phyloP scores from a whole-genome alignment of 2,888 invertebrate genomes.

The Tiliacea citrago region DNA sequence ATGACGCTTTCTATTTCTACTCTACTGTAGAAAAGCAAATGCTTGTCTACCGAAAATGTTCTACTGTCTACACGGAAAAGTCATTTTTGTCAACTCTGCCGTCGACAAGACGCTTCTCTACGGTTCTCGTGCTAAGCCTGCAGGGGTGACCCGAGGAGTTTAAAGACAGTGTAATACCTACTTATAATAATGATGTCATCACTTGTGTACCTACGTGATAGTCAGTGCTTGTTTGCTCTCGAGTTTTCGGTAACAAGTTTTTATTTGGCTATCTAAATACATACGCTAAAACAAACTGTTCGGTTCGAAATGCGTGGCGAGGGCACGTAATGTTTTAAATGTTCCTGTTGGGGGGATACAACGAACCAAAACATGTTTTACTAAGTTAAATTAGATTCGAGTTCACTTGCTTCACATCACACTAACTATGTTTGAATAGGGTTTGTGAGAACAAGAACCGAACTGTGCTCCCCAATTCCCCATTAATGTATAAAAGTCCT shows the following conservation, averaged over 20 bases:
- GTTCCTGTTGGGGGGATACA: background rate
- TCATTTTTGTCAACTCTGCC: too few species aligned
- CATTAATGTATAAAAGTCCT: too few species aligned
- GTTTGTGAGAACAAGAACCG: too few species aligned
- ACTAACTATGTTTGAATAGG: background rate
- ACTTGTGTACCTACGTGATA: background rate
- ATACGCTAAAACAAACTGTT: background rate
- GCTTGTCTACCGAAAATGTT: too few species aligned
- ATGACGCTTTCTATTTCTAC: too few species aligned
- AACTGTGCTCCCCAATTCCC: background rate
- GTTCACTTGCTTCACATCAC: too few species aligned
- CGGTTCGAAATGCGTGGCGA: background rate
- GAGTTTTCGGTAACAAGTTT: constrained; percentile 6
- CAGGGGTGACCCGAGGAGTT: too few species aligned
- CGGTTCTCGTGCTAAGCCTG: too few species aligned
- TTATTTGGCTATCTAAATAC: background rate
- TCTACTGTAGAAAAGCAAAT: too few species aligned
- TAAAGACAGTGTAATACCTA: background rate
- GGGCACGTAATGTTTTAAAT: background rate
- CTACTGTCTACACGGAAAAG: too few species aligned
- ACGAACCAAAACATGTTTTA: background rate
- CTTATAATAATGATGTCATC: constrained; percentile 5
- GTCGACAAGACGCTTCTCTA: too few species aligned
- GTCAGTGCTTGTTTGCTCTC: background rate
- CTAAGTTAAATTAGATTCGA: too few species aligned